Evolutionary conservation across 1,140 invertebrate genomes (phyloP), one percentile per base, ranked within the genome.

Genomic region (Cryptotermes secundus): DNA sequence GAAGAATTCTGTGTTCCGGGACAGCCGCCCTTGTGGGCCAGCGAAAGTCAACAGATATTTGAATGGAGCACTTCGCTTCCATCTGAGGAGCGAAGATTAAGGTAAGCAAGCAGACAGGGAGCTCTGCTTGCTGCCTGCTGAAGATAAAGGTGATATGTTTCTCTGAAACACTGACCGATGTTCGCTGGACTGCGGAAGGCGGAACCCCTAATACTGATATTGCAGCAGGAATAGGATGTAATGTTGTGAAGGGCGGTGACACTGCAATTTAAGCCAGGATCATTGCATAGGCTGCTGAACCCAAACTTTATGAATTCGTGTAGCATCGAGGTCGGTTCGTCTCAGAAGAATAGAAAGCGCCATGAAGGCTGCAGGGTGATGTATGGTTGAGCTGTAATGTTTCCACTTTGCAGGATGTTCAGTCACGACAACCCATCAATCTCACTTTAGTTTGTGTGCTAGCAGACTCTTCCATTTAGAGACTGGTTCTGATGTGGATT

Each of bases 381-480:
- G 26, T 26, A 16, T 14, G 80, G 38, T 81, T 24, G 80, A n/a
- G 80, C 22, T 81, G 80, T 81, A 24, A 59, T 59, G 53, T 59
- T 59, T 4, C 53, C 22, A 26, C 53, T 59, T 59, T 59, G 24
- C 24, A 59, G 53, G 19, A 4, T 59, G 53, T 59, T 59, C 53
- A 22, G 9, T 59, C 22, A 59, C 53, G 53, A 59, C 12, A 19
- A 7, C 53, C 53, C 53, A 59, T 59, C 22, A 59, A 59, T 59
- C 19, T 22, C 26, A 59, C 53, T 16, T 59, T 22, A 1, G 53
- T 59, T 87, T 88, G 84, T 86, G 87, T 86, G 85, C 87, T 59
- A 59, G 24, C 53, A 59, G 53, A 59, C 16, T n/a, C 19, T 6
- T 59, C 53, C 53, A 19, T 59, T 59, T 59, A 59, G 19, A 22